Percentiles rank a stretch among this genome's conserved stretches.
phyloP scores from a whole-genome alignment of 2,888 invertebrate genomes.

The Orchesella flavescens region DNA sequence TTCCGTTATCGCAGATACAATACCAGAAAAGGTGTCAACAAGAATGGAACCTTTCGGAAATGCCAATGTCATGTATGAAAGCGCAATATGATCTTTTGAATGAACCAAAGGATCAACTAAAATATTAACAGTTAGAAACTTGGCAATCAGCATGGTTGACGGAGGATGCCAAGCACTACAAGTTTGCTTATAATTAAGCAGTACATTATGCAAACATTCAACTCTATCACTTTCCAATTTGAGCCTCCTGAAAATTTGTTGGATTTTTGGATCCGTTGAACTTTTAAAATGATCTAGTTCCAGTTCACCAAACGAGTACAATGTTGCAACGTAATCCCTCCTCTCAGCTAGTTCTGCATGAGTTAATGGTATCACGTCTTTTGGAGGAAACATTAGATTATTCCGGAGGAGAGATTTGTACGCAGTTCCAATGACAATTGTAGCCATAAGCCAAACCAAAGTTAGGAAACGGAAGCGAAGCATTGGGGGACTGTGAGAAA shows the following conservation, averaged over 20 bases:
- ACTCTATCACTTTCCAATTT: conserved; percentile 2
- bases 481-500: conserved; percentile 7
- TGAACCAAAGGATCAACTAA: conserved; percentile 35
- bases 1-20: conserved; percentile 44
- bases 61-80: conserved; percentile 59
- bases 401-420: conserved; percentile 52
- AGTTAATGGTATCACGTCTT: conserved; percentile 39
- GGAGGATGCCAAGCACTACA: conserved; percentile 52
- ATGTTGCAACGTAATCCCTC: conserved; percentile 22
- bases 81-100: conserved; percentile 50
- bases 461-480: not conserved
- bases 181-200: conserved; percentile 48
- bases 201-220: conserved; percentile 19
- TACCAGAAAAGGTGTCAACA: conserved; percentile 53
- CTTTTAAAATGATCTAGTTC: conserved; percentile 43
- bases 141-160: conserved; percentile 43
- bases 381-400: conserved; percentile 52
- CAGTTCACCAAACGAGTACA: conserved; percentile 41
- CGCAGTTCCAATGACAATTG: conserved; percentile 45
- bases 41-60: conserved; percentile 62
- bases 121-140: conserved; percentile 46
- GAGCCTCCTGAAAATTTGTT: conserved; percentile 36
- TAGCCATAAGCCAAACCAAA: conserved; percentile 43
- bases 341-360: conserved; percentile 36
- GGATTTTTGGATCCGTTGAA: conserved; percentile 37